phyloP scores from a whole-genome alignment of 2,113 vertebrate species.

The Psilopogon haemacephalus region DNA sequence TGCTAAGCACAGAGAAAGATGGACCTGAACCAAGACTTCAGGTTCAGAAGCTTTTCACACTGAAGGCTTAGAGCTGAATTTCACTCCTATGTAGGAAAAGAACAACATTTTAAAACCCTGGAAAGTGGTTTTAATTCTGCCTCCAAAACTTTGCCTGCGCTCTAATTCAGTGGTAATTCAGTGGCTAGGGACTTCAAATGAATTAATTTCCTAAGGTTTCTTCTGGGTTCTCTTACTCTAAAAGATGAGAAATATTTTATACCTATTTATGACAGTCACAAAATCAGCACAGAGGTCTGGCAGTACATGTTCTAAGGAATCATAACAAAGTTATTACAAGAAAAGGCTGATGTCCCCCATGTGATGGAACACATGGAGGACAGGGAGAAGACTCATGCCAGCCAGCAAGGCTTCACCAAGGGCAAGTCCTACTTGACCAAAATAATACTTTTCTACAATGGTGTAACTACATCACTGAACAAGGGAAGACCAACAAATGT shows the following conservation, averaged over 20 bases:
- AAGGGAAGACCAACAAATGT: too few relatives aligned
- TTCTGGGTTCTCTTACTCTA: background rate
- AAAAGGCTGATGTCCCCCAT: background rate
- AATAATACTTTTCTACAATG: too few relatives aligned
- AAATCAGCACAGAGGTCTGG: background rate
- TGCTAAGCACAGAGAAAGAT: background rate
- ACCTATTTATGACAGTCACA: background rate
- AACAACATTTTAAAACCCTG: background rate
- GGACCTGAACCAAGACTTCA: background rate
- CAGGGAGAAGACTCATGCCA: too few relatives aligned
- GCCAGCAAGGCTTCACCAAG: too few relatives aligned
- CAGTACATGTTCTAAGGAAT: fast-evolving
- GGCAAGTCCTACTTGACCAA: too few relatives aligned
- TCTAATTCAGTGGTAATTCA: background rate
- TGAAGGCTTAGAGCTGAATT: background rate
- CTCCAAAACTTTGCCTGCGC: background rate
- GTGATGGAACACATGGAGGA: too few relatives aligned
- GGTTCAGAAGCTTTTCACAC: background rate
- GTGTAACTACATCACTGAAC: too few relatives aligned
- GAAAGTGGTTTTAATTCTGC: background rate
- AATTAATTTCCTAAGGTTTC: background rate
- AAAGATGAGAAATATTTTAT: background rate
- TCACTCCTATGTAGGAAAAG: background rate
- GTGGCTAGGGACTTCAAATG: background rate
- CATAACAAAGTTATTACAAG: background rate